Conservation (phyloP, 2,113 vertebrate species). For the Ptilorrhoa leucosticta region DNA sequence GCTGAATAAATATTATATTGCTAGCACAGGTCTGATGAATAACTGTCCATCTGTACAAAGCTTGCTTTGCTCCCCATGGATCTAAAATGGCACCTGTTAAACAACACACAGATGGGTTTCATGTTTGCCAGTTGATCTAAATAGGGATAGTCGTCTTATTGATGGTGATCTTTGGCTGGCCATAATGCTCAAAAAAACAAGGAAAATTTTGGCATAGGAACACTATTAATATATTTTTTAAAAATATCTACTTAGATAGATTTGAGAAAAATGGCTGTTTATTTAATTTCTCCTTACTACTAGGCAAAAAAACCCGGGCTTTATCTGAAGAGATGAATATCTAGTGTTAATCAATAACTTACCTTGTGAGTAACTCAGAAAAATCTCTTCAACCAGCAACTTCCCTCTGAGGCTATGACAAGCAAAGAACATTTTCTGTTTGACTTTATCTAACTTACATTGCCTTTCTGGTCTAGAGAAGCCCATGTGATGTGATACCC, state of each 20-base stretch:
- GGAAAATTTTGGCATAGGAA: background rate
- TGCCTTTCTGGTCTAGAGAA: background rate
- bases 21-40: slow-evolving; percentile 28
- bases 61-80: slow-evolving; percentile 53
- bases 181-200: background rate
- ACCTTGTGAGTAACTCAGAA: background rate
- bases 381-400: background rate
- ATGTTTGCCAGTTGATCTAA: slow-evolving; percentile 61
- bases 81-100: slow-evolving; percentile 67
- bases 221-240: background rate
- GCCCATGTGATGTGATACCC: background rate
- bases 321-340: background rate
- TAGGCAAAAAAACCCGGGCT: background rate
- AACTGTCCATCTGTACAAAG: slow-evolving; percentile 59
- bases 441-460: background rate
- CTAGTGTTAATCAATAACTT: slow-evolving; percentile 19
- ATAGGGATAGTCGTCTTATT: slow-evolving; percentile 11
- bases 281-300: background rate
- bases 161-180: slow-evolving; percentile 34
- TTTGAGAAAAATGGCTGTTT: background rate
- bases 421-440: background rate
- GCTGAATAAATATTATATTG: slow-evolving; percentile 37
- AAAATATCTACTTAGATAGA: background rate
- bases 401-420: background rate
- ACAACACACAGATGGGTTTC: slow-evolving; percentile 60